Base-by-base conservation (phyloP, 2,888 invertebrate species). In the Idaea dimidiata region DNA sequence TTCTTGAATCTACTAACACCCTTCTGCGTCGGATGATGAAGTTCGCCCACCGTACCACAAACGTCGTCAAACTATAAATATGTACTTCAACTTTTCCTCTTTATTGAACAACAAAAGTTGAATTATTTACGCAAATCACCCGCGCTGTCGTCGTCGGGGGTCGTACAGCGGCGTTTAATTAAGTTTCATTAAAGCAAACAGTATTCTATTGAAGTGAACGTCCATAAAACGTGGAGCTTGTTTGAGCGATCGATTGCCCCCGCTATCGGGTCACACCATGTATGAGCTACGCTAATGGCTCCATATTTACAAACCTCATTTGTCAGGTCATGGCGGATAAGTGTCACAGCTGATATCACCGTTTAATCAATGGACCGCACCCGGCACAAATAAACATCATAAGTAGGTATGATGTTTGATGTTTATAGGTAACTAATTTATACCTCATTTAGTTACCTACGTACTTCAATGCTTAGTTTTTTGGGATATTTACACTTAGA, bases 161-260 rank as follows among this genome's bases (percentile, higher is more conserved):
- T 43, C 43, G 43, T 43, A 43, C 43, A 43, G 43, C 43, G 14
- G 10, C 10, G 43, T 43, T 43, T 57, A 57, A 57, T 24, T 57
- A 16, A 17, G 17, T 57, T 16, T 57, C 17, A 57, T 57, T 57
- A 31, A 24, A 18, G 16, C 57, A 18, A 31, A 17, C 57, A 57
- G 0, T 57, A 5, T 14, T 10, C 58, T 4, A 31, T 24, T 58
- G 31, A 58, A 43, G 43, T 43, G 10, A 43, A 43, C 43, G 24
- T 24, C 5, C 5, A 24, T 24, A 24, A 24, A 24, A 24, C 67
- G 33, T 58, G 57, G 43, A 6, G 43, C 43, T 63, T 70, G 69
- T 70, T 72, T 68, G 64, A 59, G 58, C 68, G 59, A 66, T 67
- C 68, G 62, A 68, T 67, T 63, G 67, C 57, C 63, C 60, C 59